Conservation (phyloP, 2,888 invertebrate genomes). For the Ormyrus nitidulus region DNA sequence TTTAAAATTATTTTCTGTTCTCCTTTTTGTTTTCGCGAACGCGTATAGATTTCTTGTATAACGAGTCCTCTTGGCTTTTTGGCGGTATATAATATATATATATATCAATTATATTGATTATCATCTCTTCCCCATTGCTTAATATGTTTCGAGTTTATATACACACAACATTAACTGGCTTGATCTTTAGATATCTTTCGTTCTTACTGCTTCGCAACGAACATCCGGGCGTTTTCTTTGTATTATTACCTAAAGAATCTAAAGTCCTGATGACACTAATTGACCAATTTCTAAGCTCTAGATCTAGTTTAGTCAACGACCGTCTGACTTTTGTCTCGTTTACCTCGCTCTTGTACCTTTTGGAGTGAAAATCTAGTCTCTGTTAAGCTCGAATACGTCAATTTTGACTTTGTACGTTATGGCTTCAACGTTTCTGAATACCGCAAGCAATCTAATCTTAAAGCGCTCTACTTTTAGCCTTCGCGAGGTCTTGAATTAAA, state of each 20-base stretch:
- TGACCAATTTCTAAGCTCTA: constrained; percentile 56
- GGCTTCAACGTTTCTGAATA: constrained; percentile 45
- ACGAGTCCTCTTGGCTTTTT: constrained; percentile 48
- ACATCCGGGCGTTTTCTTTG: constrained; percentile 39
- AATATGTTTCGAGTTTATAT: constrained; percentile 51
- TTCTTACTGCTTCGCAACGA: constrained; percentile 7
- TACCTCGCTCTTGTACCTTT: constrained; percentile 28
- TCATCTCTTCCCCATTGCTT: constrained; percentile 2
- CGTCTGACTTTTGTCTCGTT: constrained; percentile 21
- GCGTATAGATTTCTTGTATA: constrained; percentile 32
- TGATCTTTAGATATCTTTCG: constrained; percentile 29
- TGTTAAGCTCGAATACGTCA: constrained; percentile 51
- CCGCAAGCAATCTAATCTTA: constrained; percentile 18
- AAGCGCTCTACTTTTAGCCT: constrained; percentile 27
- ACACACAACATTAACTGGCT: constrained; percentile 51
- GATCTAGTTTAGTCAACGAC: constrained; percentile 48
- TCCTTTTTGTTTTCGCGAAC: constrained; percentile 39
- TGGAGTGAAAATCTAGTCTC: constrained; percentile 53
- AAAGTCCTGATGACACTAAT: constrained; percentile 54
- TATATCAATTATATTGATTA: neutral
- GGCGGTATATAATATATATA: constrained; percentile 34
- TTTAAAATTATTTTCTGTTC: constrained; percentile 4
- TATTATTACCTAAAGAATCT: constrained; percentile 39
- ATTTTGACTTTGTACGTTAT: constrained; percentile 49
- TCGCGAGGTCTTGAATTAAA: constrained; percentile 45